Conservation (phyloP, 2,797 vertebrate species). For the Sebastes umbrosus region DNA sequence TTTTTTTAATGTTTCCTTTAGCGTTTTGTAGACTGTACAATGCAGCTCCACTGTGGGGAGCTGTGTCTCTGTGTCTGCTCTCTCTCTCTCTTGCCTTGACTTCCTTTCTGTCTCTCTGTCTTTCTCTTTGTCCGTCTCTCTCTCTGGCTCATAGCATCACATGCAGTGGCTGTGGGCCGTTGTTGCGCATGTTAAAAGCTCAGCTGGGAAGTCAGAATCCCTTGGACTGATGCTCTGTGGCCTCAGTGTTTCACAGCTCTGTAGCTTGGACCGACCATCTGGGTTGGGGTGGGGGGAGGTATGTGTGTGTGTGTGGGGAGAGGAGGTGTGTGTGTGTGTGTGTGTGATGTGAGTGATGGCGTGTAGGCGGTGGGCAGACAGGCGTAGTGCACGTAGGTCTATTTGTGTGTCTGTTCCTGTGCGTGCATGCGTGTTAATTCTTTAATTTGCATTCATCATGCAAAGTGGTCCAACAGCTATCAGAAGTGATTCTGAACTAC, state of each 20-base stretch:
- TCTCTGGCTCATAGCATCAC: constrained; percentile 52
- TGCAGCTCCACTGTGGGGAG: constrained; percentile 81
- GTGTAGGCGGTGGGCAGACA: constrained; percentile 19
- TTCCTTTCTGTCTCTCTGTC: constrained; percentile 11
- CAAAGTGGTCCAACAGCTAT: neutral
- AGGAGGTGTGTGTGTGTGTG: neutral
- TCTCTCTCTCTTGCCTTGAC: constrained; percentile 14
- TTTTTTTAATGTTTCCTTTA: neutral
- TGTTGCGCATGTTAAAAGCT: constrained; percentile 78
- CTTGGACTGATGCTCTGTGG: constrained; percentile 68
- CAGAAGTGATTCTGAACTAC: neutral
- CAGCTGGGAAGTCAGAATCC: constrained; percentile 74
- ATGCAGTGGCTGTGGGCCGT: constrained; percentile 62
- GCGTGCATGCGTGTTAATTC: constrained; percentile 7
- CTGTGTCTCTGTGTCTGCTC: constrained; percentile 73
- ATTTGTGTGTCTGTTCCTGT: constrained; percentile 4
- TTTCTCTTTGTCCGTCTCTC: neutral
- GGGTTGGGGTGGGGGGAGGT: constrained; percentile 22
- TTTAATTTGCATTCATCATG: constrained; percentile 16
- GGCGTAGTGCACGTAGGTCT: neutral
- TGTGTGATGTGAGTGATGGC: constrained; percentile 6
- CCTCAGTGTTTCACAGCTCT: constrained; percentile 69
- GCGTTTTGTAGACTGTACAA: constrained; percentile 38
- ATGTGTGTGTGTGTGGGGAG: neutral
- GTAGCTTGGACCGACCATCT: constrained; percentile 60